Evolutionary conservation across 2,888 invertebrate genomes (phyloP).

Genomic region (Eilema sororculum): DNA sequence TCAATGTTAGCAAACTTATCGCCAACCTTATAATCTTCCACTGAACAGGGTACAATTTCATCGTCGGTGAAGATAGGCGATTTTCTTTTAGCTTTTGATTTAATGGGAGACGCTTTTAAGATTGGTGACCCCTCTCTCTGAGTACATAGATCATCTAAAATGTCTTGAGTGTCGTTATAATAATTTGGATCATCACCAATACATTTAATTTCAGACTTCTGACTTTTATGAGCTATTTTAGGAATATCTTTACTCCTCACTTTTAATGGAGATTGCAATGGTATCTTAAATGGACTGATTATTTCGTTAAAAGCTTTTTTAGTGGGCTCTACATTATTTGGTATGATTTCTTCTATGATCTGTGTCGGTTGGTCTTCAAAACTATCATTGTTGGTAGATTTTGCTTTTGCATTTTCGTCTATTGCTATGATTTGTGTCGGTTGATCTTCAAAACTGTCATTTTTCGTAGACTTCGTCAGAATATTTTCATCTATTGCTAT

Average conservation of each 20-base stretch:
- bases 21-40: slow-evolving; percentile 52
- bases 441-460: slow-evolving; percentile 59
- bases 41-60: slow-evolving; percentile 57
- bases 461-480: slow-evolving; percentile 25
- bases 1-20: slow-evolving; percentile 50
- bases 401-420: slow-evolving; percentile 27
- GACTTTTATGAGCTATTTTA: slow-evolving; percentile 43
- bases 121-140: slow-evolving; percentile 57
- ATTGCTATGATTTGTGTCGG: slow-evolving; percentile 64
- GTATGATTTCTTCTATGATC: slow-evolving; percentile 55
- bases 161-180: slow-evolving; percentile 76
- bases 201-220: slow-evolving; percentile 31
- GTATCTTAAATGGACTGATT: slow-evolving; percentile 74
- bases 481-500: slow-evolving; percentile 50
- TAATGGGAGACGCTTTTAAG: slow-evolving; percentile 11
- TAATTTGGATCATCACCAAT: slow-evolving; percentile 62
- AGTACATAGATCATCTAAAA: slow-evolving; percentile 72
- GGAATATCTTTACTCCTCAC: slow-evolving; percentile 62
- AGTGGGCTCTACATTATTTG: slow-evolving; percentile 25
- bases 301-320: slow-evolving; percentile 49
- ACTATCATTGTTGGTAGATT: slow-evolving; percentile 28
- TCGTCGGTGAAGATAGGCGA: slow-evolving; percentile 33
- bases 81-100: slow-evolving; percentile 14
- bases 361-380: slow-evolving; percentile 68
- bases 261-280: slow-evolving; percentile 64